A percentile compares a stretch with the other conserved stretches of the same genome.
Evolutionary conservation across 2,797 vertebrate species (phyloP).

Genomic region (Tachyglossus aculeatus): DNA sequence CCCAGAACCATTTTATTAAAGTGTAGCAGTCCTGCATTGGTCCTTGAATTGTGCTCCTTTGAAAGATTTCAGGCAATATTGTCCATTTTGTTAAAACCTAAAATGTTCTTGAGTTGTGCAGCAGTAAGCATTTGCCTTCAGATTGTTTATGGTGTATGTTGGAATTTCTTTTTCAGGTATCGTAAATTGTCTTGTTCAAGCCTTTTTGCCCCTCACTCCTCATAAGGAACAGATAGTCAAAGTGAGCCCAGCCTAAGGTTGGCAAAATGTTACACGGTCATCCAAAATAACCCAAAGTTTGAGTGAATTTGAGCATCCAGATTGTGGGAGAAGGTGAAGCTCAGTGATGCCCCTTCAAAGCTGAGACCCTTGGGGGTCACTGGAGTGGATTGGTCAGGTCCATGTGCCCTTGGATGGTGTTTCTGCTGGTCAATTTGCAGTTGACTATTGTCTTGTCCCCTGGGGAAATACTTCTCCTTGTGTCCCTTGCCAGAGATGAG

Average conservation of each 20-base stretch:
- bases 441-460: not conserved
- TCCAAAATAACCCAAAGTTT: not conserved
- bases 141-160: not conserved
- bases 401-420: too few relatives aligned
- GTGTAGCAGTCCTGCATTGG: slow-evolving; percentile 40
- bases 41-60: slow-evolving; percentile 14
- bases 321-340: slow-evolving; percentile 2
- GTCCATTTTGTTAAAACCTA: slow-evolving; percentile 29
- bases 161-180: not conserved
- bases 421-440: slow-evolving; percentile 18
- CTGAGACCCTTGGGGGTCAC: not conserved
- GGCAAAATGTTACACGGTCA: accelerated
- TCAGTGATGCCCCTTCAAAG: not conserved
- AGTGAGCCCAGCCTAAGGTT: not conserved
- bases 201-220: slow-evolving; percentile 3
- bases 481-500: slow-evolving; percentile 8
- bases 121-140: slow-evolving; percentile 4
- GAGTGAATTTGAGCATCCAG: not conserved
- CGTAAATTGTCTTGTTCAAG: slow-evolving; percentile 14
- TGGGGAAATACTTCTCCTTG: not conserved
- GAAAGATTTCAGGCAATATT: slow-evolving; percentile 50
- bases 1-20: slow-evolving; percentile 31
- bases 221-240: not conserved
- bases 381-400: slow-evolving; percentile 4
- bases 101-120: not conserved